Base-by-base conservation (phyloP, 2,888 invertebrate genomes). In the Pristionchus fissidentatus region DNA sequence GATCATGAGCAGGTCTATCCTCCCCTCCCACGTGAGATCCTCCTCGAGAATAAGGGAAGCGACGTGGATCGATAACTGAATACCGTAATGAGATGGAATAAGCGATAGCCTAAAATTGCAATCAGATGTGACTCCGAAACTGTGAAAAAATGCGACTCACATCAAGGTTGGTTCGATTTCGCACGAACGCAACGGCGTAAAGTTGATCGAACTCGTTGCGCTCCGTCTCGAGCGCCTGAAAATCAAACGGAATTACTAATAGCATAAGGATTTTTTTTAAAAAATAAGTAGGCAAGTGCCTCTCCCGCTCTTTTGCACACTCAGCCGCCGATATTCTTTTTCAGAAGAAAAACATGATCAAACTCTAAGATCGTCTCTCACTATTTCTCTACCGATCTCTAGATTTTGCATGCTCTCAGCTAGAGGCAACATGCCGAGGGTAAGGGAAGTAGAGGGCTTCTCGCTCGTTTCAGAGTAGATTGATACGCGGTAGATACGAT, bases 171-270 rank as follows among this genome's bases (percentile, higher is more conserved):
- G 60, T 57, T 5, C 81, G 26, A 49, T 49, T 62, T 13, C 66
- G 62, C 22, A 81, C 46, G 66, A 81, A 81, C 3, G 62, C 81
- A 0, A 81, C 26, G 5, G 81, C 66, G 46, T 81, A 81, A 19
- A 81, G 66, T 46, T 81, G 81, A 35, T 81, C 81, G 66, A 81
- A 81, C 22, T 81, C 81, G 46, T 81, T 81, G 49, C 66, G 62
- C 38, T 81, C 81, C 66, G 81, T 46, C 32, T 81, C 81, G 0
- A 79, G 46, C 66, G n/a, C 66, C 81, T 62, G 46, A 10, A 81
- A 52, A 73, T 10, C 8, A 38, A 8, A 73, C 10, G 7, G 13
- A 73, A 35, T 73, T 10, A 22, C 29, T 35, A 15, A n/a, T 8
- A 73, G 10, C 38, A 35, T 35, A 73, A 22, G 15, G 15, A n/a